Evolutionary conservation across 2,888 invertebrate genomes (phyloP).

Genomic region (Aporophyla lueneburgensis): DNA sequence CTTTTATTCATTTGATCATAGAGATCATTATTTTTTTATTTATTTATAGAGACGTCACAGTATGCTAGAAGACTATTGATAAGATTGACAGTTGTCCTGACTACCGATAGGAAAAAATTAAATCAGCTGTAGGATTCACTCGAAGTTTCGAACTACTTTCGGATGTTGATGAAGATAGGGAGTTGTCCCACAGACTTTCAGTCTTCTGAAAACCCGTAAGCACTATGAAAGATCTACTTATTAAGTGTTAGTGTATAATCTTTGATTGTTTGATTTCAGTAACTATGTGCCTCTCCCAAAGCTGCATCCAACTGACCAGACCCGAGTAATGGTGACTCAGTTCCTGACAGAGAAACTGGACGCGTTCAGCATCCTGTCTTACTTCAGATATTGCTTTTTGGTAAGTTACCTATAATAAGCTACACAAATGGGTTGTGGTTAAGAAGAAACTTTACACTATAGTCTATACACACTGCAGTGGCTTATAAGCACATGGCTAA

Average conservation of each 20-base stretch:
- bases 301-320: constrained; percentile 79
- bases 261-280: constrained; percentile 69
- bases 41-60: too few species aligned
- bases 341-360: constrained; percentile 78
- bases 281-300: constrained; percentile 85
- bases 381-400: constrained; percentile 83
- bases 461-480: too few species aligned
- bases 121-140: not conserved
- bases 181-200: not conserved
- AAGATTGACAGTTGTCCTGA: not conserved
- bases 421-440: too few species aligned
- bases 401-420: constrained; percentile 68
- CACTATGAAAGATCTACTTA: not conserved
- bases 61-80: too few species aligned
- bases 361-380: constrained; percentile 80
- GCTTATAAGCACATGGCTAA: too few species aligned
- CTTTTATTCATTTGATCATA: too few species aligned
- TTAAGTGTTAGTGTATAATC: not conserved
- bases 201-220: not conserved
- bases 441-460: not conserved
- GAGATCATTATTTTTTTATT: too few species aligned
- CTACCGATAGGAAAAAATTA: not conserved
- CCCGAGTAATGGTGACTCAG: constrained; percentile 85
- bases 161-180: not conserved
- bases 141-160: not conserved